Evolutionary conservation across 2,888 invertebrate species (phyloP).

Genomic region (Tiliacea aurago): DNA sequence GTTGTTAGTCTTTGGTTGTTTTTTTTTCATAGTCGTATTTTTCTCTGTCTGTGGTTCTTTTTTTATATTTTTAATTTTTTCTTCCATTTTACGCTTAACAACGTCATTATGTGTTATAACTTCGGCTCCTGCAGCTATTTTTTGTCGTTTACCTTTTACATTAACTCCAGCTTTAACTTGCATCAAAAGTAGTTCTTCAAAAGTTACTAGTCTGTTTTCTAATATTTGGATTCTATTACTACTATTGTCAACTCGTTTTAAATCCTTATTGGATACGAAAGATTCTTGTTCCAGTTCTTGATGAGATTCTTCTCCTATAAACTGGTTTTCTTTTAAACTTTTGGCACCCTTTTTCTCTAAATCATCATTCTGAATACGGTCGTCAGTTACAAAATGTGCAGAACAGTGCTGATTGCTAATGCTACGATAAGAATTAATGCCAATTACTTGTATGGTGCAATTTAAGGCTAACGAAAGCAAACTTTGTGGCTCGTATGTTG

Average conservation of each 20-base stretch:
- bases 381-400: no score
- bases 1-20: no score
- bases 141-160: constrained; percentile 4
- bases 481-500: constrained; percentile 15
- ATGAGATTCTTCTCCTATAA: no score
- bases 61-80: constrained; percentile 1
- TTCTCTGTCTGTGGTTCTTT: no score
- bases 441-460: no score
- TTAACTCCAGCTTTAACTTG: constrained; percentile 13
- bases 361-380: constrained; percentile 4
- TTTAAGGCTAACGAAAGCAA: neutral
- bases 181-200: constrained; percentile 12
- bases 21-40: no score
- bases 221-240: constrained; percentile 8
- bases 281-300: neutral
- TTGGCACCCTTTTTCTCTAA: neutral
- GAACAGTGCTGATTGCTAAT: no score
- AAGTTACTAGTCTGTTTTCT: constrained; percentile 7
- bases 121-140: constrained; percentile 12
- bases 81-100: constrained; percentile 5
- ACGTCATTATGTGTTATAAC: constrained; percentile 11
- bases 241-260: constrained; percentile 4
- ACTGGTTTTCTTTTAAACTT: no score
- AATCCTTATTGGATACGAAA: constrained; percentile 13
- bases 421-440: no score